A percentile compares a stretch with the other conserved stretches of the same genome.
Conservation (phyloP, 2,113 vertebrate genomes). For the Corydoras maculifer region DNA sequence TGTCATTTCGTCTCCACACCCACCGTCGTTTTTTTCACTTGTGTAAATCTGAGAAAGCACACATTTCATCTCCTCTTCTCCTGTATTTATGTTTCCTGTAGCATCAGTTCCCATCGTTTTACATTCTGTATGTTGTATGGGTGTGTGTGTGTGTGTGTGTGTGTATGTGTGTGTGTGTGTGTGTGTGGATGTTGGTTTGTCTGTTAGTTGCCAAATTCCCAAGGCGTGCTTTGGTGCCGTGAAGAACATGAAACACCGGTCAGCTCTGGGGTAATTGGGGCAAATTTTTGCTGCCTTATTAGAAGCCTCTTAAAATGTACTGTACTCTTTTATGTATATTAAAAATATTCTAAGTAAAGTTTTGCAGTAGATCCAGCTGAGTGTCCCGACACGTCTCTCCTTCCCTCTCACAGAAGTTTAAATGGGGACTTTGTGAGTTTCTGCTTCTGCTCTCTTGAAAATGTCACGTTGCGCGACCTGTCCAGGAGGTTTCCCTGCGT, state of each 20-base stretch:
- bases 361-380: conserved; percentile 73
- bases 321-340: conserved; percentile 89
- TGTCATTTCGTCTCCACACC: conserved; percentile 22
- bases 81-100: conserved; percentile 46
- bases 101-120: conserved; percentile 33
- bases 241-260: conserved; percentile 33
- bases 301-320: conserved; percentile 65
- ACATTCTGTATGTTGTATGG: conserved; percentile 27
- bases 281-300: conserved; percentile 45
- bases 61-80: conserved; percentile 22
- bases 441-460: too few relatives aligned
- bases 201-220: conserved; percentile 36
- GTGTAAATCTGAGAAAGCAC: background rate
- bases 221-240: conserved; percentile 21
- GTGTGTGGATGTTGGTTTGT: conserved; percentile 31
- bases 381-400: background rate
- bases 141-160: conserved; percentile 20
- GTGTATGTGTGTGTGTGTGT: background rate
- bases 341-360: conserved; percentile 86
- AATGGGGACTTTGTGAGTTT: background rate
- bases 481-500: too few relatives aligned
- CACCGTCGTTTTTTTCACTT: conserved; percentile 7
- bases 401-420: background rate
- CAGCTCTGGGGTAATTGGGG: conserved; percentile 35
- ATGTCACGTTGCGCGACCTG: too few relatives aligned